These are phyloP conservation scores for Calyptomena viridis DNA, from an alignment of 2,113 vertebrate genomes.

Conservation along the genomic window DNA sequence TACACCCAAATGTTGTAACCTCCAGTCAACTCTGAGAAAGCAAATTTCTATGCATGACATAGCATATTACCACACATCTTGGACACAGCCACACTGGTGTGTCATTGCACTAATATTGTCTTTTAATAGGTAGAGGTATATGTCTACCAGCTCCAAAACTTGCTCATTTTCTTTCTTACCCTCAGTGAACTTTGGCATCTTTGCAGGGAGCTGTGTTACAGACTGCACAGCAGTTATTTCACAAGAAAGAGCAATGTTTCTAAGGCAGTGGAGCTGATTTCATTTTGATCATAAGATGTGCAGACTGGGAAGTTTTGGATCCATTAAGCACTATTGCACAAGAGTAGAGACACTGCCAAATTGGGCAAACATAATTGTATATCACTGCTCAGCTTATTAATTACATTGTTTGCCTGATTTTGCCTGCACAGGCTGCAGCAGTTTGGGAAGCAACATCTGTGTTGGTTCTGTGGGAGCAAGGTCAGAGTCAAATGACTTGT, in stretches of 20 bases:
- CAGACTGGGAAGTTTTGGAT: neutral
- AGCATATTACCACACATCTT: neutral
- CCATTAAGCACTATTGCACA: constrained; percentile 24
- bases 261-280: neutral
- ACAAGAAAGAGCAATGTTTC: neutral
- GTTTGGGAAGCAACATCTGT: neutral
- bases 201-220: neutral
- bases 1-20: neutral
- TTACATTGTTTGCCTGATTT: neutral
- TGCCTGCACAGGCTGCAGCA: constrained; percentile 36
- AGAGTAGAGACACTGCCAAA: constrained; percentile 38
- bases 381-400: constrained; percentile 25
- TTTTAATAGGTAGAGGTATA: neutral
- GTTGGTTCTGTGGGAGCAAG: neutral
- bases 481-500: neutral
- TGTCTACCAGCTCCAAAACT: neutral
- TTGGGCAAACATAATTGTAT: constrained; percentile 20
- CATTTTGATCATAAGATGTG: neutral
- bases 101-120: neutral
- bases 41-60: neutral
- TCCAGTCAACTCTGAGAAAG: neutral
- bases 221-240: neutral
- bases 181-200: neutral
- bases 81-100: neutral
- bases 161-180: neutral